Conservation (phyloP, 2,113 vertebrate genomes). For the Salvelinus fontinalis region DNA sequence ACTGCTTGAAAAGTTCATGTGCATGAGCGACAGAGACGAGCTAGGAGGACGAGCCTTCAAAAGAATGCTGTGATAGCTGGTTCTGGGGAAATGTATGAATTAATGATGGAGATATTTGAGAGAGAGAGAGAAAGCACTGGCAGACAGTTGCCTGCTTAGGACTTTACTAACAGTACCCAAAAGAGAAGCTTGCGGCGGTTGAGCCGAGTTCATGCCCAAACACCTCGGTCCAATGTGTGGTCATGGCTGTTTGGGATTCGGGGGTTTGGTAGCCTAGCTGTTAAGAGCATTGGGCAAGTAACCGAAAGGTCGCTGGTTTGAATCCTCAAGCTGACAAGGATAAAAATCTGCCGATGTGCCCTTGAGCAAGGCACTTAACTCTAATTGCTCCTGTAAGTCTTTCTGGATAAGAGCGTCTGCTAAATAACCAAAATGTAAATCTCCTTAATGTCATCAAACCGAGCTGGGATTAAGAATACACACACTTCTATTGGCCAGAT, state of each 20-base stretch:
- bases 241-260: constrained; percentile 27
- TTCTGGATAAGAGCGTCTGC: no score
- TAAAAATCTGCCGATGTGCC: no score
- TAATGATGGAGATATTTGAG: constrained; percentile 70
- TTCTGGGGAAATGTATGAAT: constrained; percentile 65
- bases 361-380: no score
- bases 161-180: constrained; percentile 53
- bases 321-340: no score
- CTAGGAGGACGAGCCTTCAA: constrained; percentile 44
- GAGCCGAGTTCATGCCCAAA: constrained; percentile 56
- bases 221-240: constrained; percentile 56
- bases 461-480: background rate
- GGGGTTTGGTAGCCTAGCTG: constrained; percentile 10
- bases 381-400: no score
- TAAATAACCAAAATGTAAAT: no score
- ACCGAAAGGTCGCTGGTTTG: no score
- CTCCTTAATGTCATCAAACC: background rate
- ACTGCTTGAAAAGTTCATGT: constrained; percentile 65
- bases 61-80: constrained; percentile 48
- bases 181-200: constrained; percentile 41
- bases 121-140: background rate
- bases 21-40: constrained; percentile 52
- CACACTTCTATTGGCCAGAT: background rate
- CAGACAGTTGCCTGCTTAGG: constrained; percentile 54
- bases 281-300: no score